Base-by-base conservation (phyloP, 1,140 invertebrate species). In the Psix sp. region DNA sequence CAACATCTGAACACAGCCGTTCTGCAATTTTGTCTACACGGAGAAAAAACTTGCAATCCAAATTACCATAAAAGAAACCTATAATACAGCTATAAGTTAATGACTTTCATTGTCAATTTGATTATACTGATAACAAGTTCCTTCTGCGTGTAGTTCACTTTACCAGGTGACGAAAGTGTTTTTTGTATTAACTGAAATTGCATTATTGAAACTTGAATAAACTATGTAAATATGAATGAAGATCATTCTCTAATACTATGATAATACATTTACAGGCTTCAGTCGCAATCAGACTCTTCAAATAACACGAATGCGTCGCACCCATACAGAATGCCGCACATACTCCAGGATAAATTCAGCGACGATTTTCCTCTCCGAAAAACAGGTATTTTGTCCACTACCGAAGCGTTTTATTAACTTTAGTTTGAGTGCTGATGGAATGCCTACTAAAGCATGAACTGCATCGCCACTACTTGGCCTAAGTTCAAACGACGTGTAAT, bases 321-420 rank as follows among this genome's bases (percentile, higher is more conserved):
- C 86, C 91, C 91, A 2, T 93, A 92, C 82, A 87, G 91, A 79
- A 90, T 92, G 85, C 91, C 91, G 21, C 87, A 88, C 74, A 77
- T 87, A 83, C 80, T 90, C 15, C 85, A 89, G 80, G 84, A 88
- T 60, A 83, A 88, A 78, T 85, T 88, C 56, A 70, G 85, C 66
- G 83, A 92, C 72, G 96, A 98, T 88, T 98, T 96, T 85, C 96
- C 96, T 36, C 90, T 98, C 1, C 86, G 96, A 70, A 98, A 98
- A 91, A 98, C 96, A 90, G 96, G 96, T 98, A 90, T 85, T 77
- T 80, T 67, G 52, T 54, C 5, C 20, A 26, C 26, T 39, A 33
- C 20, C 33, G 15, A 42, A 54, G 35, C 54, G 43, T 66, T 48
- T 20, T 49, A 52, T 56, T 45, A 57, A 57, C 39, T 63, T 67